phyloP scores from a whole-genome alignment of 1,140 invertebrate genomes.

The Drosophila nannoptera region DNA sequence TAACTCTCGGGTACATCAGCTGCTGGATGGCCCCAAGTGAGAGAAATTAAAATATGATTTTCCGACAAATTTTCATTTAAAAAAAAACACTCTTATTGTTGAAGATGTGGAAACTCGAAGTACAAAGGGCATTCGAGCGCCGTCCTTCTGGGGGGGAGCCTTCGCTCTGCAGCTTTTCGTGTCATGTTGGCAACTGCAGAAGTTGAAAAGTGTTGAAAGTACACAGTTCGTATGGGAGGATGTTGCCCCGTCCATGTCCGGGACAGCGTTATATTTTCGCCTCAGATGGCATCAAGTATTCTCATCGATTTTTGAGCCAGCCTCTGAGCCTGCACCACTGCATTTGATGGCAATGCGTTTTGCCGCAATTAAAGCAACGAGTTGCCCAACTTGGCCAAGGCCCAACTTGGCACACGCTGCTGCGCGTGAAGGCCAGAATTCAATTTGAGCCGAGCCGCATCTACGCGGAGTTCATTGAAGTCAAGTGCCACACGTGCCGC shows the following conservation, averaged over 20 bases:
- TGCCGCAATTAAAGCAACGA: constrained; percentile 3
- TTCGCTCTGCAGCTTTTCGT: constrained; percentile 12
- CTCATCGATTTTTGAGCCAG: constrained; percentile 34
- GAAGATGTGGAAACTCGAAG: background rate
- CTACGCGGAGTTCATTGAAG: constrained; percentile 5
- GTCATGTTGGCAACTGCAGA: constrained; percentile 27
- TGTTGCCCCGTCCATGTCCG: constrained; percentile 22
- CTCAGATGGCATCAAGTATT: constrained; percentile 1
- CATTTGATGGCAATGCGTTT: constrained; percentile 38
- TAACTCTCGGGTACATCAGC: constrained; percentile 4
- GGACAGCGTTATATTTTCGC: background rate
- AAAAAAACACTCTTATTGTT: too few species aligned
- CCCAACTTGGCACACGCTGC: background rate
- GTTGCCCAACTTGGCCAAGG: background rate
- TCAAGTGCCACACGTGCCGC: constrained; percentile 32
- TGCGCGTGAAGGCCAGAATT: background rate
- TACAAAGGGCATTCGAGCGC: background rate
- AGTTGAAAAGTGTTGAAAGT: constrained; percentile 30
- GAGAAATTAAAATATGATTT: too few species aligned
- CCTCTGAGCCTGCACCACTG: constrained; percentile 50
- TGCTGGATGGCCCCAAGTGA: background rate
- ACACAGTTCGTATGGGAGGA: constrained; percentile 27
- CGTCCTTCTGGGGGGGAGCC: too few species aligned
- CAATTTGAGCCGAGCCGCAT: constrained; percentile 7
- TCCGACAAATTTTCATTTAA: too few species aligned